phyloP scores from a whole-genome alignment of 2,113 vertebrate species.

The Mus musculus region DNA sequence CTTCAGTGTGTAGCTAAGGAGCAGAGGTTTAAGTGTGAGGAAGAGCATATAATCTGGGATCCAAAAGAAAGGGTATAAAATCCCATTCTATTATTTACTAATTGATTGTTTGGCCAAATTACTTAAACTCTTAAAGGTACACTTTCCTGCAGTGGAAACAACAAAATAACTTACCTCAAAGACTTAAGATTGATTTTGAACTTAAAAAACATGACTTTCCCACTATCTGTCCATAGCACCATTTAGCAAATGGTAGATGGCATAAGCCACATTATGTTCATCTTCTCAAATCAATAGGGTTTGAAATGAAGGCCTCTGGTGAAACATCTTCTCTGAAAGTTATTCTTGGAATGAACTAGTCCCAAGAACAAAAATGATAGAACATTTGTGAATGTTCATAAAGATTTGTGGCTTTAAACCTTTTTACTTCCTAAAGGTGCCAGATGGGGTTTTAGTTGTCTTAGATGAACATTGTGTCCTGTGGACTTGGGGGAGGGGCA shows the following conservation, averaged over 20 bases:
- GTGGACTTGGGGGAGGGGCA: neutral
- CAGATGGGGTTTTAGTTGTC: neutral
- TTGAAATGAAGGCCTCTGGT: neutral
- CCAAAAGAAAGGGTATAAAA: slow-evolving; percentile 19
- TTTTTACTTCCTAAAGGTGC: neutral
- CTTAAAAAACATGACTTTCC: slow-evolving; percentile 16
- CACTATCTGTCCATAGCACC: neutral
- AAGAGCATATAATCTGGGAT: neutral
- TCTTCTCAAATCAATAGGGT: neutral
- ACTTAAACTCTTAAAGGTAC: neutral
- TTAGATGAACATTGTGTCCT: neutral
- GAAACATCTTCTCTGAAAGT: neutral
- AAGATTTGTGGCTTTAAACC: neutral
- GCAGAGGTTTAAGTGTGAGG: neutral
- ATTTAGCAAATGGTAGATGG: neutral
- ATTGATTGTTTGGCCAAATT: slow-evolving; percentile 15
- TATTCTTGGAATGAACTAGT: slow-evolving; percentile 11
- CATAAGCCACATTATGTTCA: neutral
- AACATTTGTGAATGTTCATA: neutral
- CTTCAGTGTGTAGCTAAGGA: neutral
- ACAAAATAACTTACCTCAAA: neutral
- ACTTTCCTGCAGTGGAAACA: neutral
- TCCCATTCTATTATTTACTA: neutral
- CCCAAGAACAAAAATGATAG: neutral
- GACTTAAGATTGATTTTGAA: neutral